Evolutionary conservation across 2,888 invertebrate species (phyloP).

Genomic region (Melinopterus prodromus): DNA sequence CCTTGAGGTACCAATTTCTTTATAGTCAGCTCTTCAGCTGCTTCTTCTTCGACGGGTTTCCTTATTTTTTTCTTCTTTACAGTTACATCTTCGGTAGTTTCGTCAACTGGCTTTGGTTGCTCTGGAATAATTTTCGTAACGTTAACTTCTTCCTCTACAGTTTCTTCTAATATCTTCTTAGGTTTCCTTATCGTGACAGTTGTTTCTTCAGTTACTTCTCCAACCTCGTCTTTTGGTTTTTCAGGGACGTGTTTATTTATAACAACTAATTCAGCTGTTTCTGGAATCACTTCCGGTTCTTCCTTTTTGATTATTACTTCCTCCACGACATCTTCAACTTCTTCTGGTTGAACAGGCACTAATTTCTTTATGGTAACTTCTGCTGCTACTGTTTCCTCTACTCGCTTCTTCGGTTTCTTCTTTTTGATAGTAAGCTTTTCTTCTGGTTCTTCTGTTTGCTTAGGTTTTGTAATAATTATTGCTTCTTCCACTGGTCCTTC

Average conservation of each 20-base stretch:
- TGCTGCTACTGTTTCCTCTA: conserved; percentile 58
- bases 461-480: conserved; percentile 53
- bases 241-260: conserved; percentile 44
- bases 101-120: conserved; percentile 36
- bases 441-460: conserved; percentile 49
- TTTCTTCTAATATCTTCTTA: conserved; percentile 50
- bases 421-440: conserved; percentile 63
- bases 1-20: conserved; percentile 52
- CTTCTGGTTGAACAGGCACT: conserved; percentile 44
- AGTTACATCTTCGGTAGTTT: conserved; percentile 49
- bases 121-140: conserved; percentile 38
- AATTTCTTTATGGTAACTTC: conserved; percentile 45
- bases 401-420: conserved; percentile 53
- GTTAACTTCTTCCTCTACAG: conserved; percentile 44
- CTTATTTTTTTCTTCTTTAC: conserved; percentile 48
- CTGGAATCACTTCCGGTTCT: conserved; percentile 52
- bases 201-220: conserved; percentile 56
- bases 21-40: conserved; percentile 60
- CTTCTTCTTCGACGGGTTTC: conserved; percentile 55
- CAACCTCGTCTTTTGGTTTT: conserved; percentile 53
- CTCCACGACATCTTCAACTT: conserved; percentile 49
- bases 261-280: conserved; percentile 41
- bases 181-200: conserved; percentile 56
- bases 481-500: conserved; percentile 46
- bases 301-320: conserved; percentile 44